Base-by-base conservation (phyloP, 2,888 invertebrate species). In the Morpho deidamia region DNA sequence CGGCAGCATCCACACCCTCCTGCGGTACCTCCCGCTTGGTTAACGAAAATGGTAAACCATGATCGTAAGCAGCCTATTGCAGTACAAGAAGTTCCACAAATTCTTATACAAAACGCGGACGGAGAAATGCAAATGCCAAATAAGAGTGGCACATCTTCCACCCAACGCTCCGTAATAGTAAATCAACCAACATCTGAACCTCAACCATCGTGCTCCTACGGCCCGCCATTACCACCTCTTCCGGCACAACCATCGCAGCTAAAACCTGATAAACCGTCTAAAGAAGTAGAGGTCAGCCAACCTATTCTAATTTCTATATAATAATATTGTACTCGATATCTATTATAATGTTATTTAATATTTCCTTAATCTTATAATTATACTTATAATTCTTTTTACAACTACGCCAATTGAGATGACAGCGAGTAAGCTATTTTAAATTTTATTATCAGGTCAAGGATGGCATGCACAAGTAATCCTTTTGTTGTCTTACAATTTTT, bases 221-320 rank as follows among this genome's bases (percentile, higher is more conserved):
- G 66, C 53, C 72, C 77, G 53, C 72, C 76, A 33, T 67, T 66
- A 35, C 67, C 65, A 56, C 55, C 59, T 34, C 66, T 75, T 43
- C 67, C 65, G 58, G 68, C 71, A 38, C 66, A 65, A 44, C 61
- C 69, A 55, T 64, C 76, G 53, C 87, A 81, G 62, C 80, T 82
- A 61, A 86, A 81, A 72, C 82, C 82, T 49, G 80, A 66, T 46
- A 63, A 82, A 65, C 80, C 74, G 61, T 72, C 82, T 9, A 82
- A 83, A 80, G 89, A 89, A 83, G 86, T 86, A 61, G 89, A 89
- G 89, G 89, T 89, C 83, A 89, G 89, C 79, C 63, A 66, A 71
- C 61, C 51, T 51, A 58, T 52, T 45, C 40, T 51, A 44, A 44
- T 32, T 32, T 44, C n/a, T 48, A 32, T 46, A 32, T 23, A 37